phyloP scores from a whole-genome alignment of 1,140 invertebrate genomes.

The Atta colombica region DNA sequence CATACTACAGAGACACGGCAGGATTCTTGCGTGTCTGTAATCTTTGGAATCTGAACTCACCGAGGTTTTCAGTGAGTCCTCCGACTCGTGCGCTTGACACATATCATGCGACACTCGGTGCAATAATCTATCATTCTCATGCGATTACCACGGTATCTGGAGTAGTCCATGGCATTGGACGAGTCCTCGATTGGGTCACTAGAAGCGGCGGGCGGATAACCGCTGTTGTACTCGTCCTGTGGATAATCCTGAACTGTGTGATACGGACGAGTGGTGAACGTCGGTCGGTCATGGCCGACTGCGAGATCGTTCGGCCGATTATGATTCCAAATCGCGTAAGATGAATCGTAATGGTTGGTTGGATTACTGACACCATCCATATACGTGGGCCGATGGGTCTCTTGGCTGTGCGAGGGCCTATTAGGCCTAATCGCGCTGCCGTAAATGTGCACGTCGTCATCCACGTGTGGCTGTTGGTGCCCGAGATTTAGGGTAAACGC shows the following conservation, averaged over 20 bases:
- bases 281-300: conserved; percentile 70
- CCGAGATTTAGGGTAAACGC: conserved; percentile 84
- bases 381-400: conserved; percentile 82
- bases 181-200: conserved; percentile 66
- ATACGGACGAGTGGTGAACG: conserved; percentile 70
- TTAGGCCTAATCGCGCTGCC: conserved; percentile 76
- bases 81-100: conserved; percentile 16
- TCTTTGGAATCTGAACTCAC: background rate
- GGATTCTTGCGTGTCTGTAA: background rate
- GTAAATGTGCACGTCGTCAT: conserved; percentile 84
- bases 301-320: conserved; percentile 74
- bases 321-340: conserved; percentile 73
- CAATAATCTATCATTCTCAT: conserved; percentile 54
- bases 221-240: conserved; percentile 72
- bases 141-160: conserved; percentile 84
- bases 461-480: conserved; percentile 84
- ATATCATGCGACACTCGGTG: conserved; percentile 32
- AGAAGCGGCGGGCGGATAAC: conserved; percentile 32
- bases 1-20: background rate
- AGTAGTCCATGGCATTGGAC: conserved; percentile 79
- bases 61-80: background rate
- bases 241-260: conserved; percentile 75
- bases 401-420: conserved; percentile 68
- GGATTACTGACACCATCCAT: conserved; percentile 82
- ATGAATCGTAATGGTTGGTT: conserved; percentile 81